These are phyloP conservation scores for Allolobophora icterica DNA, from an alignment of 2,888 invertebrate genomes.

Conservation along the genomic window DNA sequence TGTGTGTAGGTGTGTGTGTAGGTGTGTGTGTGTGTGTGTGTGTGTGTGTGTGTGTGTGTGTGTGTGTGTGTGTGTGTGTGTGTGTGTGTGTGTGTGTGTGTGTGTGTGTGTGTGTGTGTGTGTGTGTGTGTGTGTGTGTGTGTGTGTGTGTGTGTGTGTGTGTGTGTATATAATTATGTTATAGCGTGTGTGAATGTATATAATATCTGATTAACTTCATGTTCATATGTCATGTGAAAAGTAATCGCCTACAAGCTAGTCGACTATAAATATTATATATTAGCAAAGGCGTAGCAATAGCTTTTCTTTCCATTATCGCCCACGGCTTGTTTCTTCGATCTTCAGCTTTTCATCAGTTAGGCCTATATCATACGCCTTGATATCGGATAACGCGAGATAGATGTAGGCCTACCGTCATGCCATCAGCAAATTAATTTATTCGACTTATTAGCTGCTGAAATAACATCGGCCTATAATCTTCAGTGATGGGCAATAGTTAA, in stretches of 20 bases:
- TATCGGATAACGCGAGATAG: too few relatives aligned
- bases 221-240: not conserved
- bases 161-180: not conserved
- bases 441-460: too few relatives aligned
- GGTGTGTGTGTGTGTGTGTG: not conserved
- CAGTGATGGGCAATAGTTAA: too few relatives aligned
- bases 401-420: too few relatives aligned
- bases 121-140: not conserved
- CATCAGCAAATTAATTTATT: too few relatives aligned
- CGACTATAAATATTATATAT: not conserved
- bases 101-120: not conserved
- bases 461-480: too few relatives aligned
- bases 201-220: not conserved
- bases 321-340: slow-evolving; percentile 1
- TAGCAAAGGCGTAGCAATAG: not conserved
- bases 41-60: too few relatives aligned
- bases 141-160: not conserved
- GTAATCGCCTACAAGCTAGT: not conserved
- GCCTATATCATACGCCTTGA: not conserved
- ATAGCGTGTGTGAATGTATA: not conserved
- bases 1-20: not conserved
- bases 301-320: not conserved
- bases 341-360: not conserved
- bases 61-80: too few relatives aligned
- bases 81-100: too few relatives aligned